Percentiles rank a stretch among this genome's conserved stretches.
phyloP scores from a whole-genome alignment of 2,797 vertebrate species.

The Luscinia megarhynchos region DNA sequence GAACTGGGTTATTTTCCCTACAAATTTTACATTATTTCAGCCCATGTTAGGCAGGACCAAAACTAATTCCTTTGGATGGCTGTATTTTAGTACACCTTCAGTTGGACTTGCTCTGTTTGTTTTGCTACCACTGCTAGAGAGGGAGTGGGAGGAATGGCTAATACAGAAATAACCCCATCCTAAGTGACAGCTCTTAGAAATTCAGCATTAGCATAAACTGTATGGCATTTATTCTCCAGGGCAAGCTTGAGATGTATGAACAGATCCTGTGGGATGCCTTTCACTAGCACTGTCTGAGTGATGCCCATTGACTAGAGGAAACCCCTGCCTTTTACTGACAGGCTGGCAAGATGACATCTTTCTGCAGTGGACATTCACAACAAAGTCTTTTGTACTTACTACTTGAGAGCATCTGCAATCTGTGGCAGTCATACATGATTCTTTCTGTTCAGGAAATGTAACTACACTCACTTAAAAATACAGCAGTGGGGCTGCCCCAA shows the following conservation, averaged over 20 bases:
- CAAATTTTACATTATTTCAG: background rate
- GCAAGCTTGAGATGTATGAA: background rate
- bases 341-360: background rate
- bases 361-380: background rate
- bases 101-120: background rate
- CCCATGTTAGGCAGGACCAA: background rate
- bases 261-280: background rate
- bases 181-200: background rate
- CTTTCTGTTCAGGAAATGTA: background rate
- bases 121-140: background rate
- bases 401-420: background rate
- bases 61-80: background rate
- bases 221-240: background rate
- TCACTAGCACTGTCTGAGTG: background rate
- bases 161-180: background rate
- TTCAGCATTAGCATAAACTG: background rate
- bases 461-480: background rate
- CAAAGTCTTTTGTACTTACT: background rate
- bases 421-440: background rate
- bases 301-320: background rate
- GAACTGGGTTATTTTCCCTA: rapidly evolving
- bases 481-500: background rate
- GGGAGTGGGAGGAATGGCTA: background rate
- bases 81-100: background rate
- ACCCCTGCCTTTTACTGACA: background rate